Evolutionary conservation across 2,888 invertebrate species (phyloP).

Genomic region (Patella caerulea): DNA sequence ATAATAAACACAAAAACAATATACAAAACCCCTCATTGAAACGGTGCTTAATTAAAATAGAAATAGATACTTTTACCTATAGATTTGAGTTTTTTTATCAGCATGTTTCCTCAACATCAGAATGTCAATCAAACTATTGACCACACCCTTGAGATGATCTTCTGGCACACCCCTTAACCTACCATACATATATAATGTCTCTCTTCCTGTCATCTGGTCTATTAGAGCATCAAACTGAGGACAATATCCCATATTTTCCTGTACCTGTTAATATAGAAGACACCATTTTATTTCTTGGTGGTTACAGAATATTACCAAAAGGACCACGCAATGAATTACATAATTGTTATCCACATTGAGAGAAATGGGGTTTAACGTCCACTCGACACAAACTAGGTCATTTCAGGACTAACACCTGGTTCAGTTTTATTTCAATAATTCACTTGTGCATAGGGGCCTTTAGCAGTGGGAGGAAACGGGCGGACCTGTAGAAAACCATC

Average conservation of each 20-base stretch:
- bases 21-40: no score
- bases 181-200: slow-evolving; percentile 82
- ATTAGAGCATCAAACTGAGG: slow-evolving; percentile 90
- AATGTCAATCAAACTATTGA: slow-evolving; percentile 52
- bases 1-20: no score
- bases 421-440: no score
- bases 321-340: background rate
- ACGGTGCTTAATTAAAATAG: background rate
- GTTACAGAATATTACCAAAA: no score
- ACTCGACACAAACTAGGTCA: no score
- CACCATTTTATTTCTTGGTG: background rate
- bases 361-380: no score
- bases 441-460: no score
- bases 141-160: slow-evolving; percentile 50
- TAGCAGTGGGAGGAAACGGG: no score
- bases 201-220: slow-evolving; percentile 81
- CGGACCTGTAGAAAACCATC: no score
- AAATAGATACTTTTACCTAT: slow-evolving; percentile 38
- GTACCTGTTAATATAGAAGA: slow-evolving; percentile 75
- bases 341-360: background rate
- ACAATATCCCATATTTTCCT: slow-evolving; percentile 87
- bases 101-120: slow-evolving; percentile 54
- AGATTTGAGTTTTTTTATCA: slow-evolving; percentile 45
- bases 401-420: no score
- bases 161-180: slow-evolving; percentile 75